Conservation (phyloP, 2,113 vertebrate genomes). For the Myrmecophaga tridactyla region DNA sequence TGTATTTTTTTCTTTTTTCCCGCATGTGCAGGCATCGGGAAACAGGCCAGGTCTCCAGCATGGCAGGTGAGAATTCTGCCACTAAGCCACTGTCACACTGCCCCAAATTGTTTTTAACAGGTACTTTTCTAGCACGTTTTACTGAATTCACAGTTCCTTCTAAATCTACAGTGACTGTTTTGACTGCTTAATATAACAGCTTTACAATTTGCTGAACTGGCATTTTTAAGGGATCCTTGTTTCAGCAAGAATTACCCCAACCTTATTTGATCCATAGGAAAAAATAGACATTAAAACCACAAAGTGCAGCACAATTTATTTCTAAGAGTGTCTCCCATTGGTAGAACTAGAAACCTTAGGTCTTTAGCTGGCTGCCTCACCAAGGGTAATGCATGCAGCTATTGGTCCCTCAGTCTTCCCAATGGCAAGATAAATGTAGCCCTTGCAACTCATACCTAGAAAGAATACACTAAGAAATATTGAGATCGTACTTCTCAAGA, state of each 20-base stretch:
- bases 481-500: background rate
- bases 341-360: background rate
- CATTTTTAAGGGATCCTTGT: background rate
- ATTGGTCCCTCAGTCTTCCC: background rate
- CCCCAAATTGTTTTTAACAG: background rate
- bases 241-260: slow-evolving; percentile 1
- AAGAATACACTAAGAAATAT: background rate
- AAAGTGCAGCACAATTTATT: background rate
- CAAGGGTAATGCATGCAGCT: background rate
- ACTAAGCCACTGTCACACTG: too few species aligned
- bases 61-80: too few species aligned
- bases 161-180: background rate
- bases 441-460: background rate
- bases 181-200: background rate
- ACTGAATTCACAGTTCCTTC: background rate
- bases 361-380: background rate
- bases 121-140: background rate
- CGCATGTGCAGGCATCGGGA: too few species aligned
- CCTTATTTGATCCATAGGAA: background rate
- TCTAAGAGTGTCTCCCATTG: background rate
- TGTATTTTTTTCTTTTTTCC: too few species aligned
- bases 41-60: too few species aligned
- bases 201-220: background rate
- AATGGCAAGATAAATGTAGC: background rate
- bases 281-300: background rate